A percentile compares a stretch with the other conserved stretches of the same genome.
These are phyloP conservation scores for Crocodylus rhombifer DNA, from an alignment of 2,797 vertebrate species.

Conservation along the genomic window DNA sequence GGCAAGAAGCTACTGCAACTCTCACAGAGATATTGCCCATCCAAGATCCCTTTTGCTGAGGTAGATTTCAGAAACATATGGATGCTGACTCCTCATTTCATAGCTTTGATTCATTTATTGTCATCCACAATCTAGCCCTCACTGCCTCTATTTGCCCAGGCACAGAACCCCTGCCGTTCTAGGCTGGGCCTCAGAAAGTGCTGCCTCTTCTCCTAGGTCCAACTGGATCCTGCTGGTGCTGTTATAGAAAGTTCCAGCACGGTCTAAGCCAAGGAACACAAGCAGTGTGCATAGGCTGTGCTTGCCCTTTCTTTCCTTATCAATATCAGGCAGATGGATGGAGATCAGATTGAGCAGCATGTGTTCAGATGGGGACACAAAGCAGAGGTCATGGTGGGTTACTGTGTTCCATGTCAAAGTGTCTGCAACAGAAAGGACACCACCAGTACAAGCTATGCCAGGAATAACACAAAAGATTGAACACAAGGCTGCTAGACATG, in stretches of 20 bases:
- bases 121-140: neutral
- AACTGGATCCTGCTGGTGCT: constrained; percentile 79
- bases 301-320: constrained; percentile 61
- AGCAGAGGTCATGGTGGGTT: constrained; percentile 78
- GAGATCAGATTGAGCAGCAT: constrained; percentile 82
- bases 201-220: constrained; percentile 44
- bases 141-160: neutral
- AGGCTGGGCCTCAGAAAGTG: neutral
- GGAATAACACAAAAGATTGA: neutral
- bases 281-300: constrained; percentile 77
- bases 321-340: constrained; percentile 40
- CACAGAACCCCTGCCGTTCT: neutral
- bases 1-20: neutral
- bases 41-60: neutral
- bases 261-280: constrained; percentile 91
- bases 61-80: neutral
- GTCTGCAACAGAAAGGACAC: constrained; percentile 76
- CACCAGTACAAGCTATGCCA: neutral
- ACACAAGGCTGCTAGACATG: no score
- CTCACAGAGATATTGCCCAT: neutral
- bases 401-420: constrained; percentile 86
- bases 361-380: constrained; percentile 88
- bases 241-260: constrained; percentile 86
- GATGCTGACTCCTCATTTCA: neutral
- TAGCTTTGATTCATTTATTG: constrained; percentile 54